Percentiles rank a stretch among this genome's conserved stretches.
Conservation (phyloP, 2,888 invertebrate genomes). For the Pocota personata region DNA sequence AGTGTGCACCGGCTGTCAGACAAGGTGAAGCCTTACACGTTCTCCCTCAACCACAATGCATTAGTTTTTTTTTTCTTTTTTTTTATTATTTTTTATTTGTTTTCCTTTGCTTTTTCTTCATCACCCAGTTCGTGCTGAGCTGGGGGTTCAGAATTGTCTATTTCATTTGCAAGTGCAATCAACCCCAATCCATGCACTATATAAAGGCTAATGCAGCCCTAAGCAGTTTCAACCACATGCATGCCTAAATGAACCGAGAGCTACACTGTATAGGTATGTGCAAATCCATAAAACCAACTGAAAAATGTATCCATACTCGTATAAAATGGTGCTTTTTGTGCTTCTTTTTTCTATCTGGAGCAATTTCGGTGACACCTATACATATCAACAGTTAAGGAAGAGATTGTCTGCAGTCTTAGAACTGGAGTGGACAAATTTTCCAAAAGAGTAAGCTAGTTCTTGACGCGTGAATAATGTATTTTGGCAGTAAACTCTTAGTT, state of each 20-base stretch:
- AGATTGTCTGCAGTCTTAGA: slow-evolving; percentile 2
- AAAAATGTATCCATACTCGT: background rate
- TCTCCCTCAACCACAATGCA: slow-evolving; percentile 54
- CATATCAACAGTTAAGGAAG: slow-evolving; percentile 13
- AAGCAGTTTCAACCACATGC: slow-evolving; percentile 62
- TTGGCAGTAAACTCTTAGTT: slow-evolving; percentile 6
- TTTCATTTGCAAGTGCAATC: slow-evolving; percentile 71
- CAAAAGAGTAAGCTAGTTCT: background rate
- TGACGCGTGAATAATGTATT: background rate
- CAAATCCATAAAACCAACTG: background rate
- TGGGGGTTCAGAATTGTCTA: slow-evolving; percentile 55
- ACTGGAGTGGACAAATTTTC: background rate
- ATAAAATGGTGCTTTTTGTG: slow-evolving; percentile 1
- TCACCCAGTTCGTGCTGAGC: slow-evolving; percentile 53
- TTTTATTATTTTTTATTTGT: background rate
- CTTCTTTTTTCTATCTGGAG: slow-evolving; percentile 39
- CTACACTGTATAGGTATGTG: background rate
- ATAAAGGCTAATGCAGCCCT: slow-evolving; percentile 69
- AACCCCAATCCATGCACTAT: slow-evolving; percentile 70
- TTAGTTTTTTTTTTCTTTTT: slow-evolving; percentile 30
- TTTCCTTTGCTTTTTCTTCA: slow-evolving; percentile 7
- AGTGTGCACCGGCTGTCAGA: slow-evolving; percentile 65
- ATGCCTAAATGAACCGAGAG: slow-evolving; percentile 52
- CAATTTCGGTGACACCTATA: slow-evolving; percentile 14
- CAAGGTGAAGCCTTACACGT: slow-evolving; percentile 73